Evolutionary conservation across 2,797 vertebrate genomes (phyloP).

Genomic region (Todus mexicanus): DNA sequence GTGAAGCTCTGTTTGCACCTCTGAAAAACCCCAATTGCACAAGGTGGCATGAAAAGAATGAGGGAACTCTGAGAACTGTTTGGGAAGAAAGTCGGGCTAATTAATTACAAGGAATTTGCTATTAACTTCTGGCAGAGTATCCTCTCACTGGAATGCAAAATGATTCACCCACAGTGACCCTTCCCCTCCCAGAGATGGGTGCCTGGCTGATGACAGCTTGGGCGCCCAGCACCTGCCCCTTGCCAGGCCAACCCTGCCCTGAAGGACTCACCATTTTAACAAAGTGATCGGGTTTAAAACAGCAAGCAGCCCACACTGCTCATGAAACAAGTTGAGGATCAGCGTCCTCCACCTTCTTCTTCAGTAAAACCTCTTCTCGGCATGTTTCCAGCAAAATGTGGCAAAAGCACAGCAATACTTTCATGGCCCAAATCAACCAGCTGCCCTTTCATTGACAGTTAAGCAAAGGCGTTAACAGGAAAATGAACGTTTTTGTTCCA

Average conservation of each 20-base stretch:
- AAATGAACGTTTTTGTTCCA: not conserved
- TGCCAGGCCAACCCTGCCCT: not conserved
- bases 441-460: not conserved
- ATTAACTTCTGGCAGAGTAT: conserved; percentile 1
- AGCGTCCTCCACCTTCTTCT: not conserved
- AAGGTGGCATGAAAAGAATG: conserved; percentile 31
- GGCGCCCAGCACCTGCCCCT: not conserved
- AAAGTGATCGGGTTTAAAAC: not conserved
- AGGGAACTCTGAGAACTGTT: not conserved
- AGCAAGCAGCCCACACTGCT: accelerated
- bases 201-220: not conserved
- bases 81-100: not conserved
- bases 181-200: not conserved
- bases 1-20: not conserved
- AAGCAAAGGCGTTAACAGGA: not conserved
- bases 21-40: conserved; percentile 20
- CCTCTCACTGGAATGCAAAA: not conserved
- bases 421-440: not conserved
- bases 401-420: not conserved
- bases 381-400: not conserved
- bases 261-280: not conserved
- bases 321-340: not conserved
- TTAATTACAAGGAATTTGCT: not conserved
- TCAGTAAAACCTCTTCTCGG: not conserved
- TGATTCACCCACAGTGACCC: not conserved